Evolutionary conservation across 2,797 vertebrate species (phyloP).

Genomic region (Varecia variegata): DNA sequence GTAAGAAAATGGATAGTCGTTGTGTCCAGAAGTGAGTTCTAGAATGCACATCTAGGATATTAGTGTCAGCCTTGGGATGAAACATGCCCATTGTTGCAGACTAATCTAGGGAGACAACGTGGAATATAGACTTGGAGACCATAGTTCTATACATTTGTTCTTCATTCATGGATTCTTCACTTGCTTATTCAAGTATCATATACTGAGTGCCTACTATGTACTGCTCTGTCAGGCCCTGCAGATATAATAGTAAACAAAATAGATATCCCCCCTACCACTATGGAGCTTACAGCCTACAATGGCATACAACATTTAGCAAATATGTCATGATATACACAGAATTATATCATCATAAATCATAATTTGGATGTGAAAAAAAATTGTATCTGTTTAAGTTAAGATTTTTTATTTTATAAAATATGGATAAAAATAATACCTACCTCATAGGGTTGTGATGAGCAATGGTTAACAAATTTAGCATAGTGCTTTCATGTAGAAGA

Average conservation of each 20-base stretch:
- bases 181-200: neutral
- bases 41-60: neutral
- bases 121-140: neutral
- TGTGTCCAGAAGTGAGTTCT: conserved; percentile 39
- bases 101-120: neutral
- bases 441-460: neutral
- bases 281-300: neutral
- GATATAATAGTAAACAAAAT: neutral
- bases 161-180: neutral
- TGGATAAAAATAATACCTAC: neutral
- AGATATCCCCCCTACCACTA: neutral
- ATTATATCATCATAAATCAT: neutral
- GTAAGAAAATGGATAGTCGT: conserved; percentile 54
- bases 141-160: neutral
- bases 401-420: conserved; percentile 8
- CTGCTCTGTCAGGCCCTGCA: neutral
- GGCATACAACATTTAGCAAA: neutral
- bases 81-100: neutral
- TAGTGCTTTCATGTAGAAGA: neutral
- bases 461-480: neutral
- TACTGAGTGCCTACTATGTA: neutral
- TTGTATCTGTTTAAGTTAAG: neutral
- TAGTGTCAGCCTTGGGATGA: neutral
- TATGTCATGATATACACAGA: neutral
- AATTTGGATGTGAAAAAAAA: neutral